phyloP scores from a whole-genome alignment of 2,113 vertebrate genomes.

The Acanthochromis polyacanthus region DNA sequence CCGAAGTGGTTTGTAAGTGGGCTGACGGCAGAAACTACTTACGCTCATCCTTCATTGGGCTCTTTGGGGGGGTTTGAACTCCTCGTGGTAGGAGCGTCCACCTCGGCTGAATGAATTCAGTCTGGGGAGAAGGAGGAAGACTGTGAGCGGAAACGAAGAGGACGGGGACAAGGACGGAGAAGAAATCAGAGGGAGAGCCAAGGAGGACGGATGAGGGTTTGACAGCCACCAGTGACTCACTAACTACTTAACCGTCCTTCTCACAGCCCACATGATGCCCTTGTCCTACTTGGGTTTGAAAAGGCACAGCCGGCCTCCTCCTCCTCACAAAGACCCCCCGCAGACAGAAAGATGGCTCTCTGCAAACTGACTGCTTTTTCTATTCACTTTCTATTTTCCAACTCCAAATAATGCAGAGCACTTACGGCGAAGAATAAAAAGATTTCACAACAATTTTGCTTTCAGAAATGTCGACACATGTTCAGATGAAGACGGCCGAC shows the following conservation, averaged over 20 bases:
- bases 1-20: constrained; percentile 30
- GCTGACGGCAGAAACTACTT: constrained; percentile 76
- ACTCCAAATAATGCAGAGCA: not conserved
- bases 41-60: constrained; percentile 98
- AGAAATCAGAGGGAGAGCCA: constrained; percentile 18
- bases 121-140: constrained; percentile 78
- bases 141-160: not conserved
- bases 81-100: constrained; percentile 96
- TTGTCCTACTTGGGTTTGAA: constrained; percentile 49
- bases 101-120: constrained; percentile 95
- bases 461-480: not conserved
- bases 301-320: constrained; percentile 11
- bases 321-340: constrained; percentile 33
- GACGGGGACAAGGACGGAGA: constrained; percentile 28
- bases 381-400: not conserved
- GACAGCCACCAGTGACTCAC: constrained; percentile 54
- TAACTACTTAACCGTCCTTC: constrained; percentile 40
- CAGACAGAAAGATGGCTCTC: constrained; percentile 5
- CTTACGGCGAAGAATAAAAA: constrained; percentile 1
- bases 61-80: constrained; percentile 97
- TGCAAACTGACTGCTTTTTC: constrained; percentile 15
- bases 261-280: constrained; percentile 50
- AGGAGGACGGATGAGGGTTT: constrained; percentile 33
- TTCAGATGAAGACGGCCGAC: not conserved
- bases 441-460: not conserved